Evolutionary conservation across 2,797 vertebrate species (phyloP).

Genomic region (Sebastes diaconus): DNA sequence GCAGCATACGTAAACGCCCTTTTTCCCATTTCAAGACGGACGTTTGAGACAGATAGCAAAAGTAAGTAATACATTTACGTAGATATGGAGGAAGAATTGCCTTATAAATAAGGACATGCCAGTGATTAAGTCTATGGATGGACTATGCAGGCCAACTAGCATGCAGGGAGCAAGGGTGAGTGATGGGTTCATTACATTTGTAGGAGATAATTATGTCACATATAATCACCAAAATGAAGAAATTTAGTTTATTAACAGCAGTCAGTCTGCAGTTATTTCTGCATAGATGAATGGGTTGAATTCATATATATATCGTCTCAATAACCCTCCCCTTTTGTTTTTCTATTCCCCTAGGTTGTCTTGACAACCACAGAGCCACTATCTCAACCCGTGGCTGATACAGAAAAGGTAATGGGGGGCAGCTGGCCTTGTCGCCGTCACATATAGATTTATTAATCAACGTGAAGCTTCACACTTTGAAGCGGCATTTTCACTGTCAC

Average conservation of each 20-base stretch:
- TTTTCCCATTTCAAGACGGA: no score
- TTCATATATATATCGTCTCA: background rate
- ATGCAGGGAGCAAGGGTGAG: background rate
- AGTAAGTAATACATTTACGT: no score
- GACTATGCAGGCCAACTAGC: no score
- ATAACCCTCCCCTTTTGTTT: background rate
- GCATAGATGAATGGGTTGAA: background rate
- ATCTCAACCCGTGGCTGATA: background rate
- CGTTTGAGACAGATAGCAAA: no score
- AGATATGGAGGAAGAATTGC: no score
- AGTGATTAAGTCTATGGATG: no score
- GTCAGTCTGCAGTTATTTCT: background rate
- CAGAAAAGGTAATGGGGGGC: slow-evolving; percentile 28
- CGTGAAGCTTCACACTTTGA: background rate
- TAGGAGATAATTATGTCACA: background rate
- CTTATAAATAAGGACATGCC: no score
- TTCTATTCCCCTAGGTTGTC: slow-evolving; percentile 2
- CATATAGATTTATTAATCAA: background rate
- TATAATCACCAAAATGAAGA: background rate
- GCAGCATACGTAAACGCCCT: no score
- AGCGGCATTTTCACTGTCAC: background rate
- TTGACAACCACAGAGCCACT: slow-evolving; percentile 14
- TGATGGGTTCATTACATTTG: background rate
- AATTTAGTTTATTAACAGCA: background rate
- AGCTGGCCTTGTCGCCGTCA: background rate